A percentile compares a stretch with the other conserved stretches of the same genome.
Conservation (phyloP, 2,888 invertebrate species). For the Siphonodentalium dalli region DNA sequence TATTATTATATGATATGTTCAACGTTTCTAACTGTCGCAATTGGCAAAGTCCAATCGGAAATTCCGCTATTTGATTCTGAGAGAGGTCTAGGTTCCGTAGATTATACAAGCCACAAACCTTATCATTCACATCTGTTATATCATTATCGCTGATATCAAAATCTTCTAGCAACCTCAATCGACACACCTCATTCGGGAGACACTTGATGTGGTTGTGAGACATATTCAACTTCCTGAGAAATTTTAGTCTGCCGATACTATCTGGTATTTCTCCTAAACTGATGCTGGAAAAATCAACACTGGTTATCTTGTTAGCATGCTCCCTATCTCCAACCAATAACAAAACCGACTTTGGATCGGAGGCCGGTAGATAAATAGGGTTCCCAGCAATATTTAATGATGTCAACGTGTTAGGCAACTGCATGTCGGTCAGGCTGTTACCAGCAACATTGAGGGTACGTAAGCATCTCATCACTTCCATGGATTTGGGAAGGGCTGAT, state of each 20-base stretch:
- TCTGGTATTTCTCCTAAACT: constrained; percentile 48
- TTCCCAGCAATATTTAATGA: constrained; percentile 49
- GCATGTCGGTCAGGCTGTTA: constrained; percentile 50
- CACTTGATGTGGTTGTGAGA: constrained; percentile 46
- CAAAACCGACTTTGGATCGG: constrained; percentile 42
- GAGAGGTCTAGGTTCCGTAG: constrained; percentile 73
- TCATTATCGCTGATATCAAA: constrained; percentile 52
- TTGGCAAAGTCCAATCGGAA: constrained; percentile 63
- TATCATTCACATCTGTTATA: constrained; percentile 32
- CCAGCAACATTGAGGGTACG: constrained; percentile 46
- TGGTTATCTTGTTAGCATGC: constrained; percentile 44
- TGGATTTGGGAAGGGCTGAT: constrained; percentile 46
- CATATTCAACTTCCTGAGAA: constrained; percentile 45
- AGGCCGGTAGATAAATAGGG: constrained; percentile 43
- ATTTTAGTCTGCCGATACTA: constrained; percentile 44
- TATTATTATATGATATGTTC: constrained; percentile 55
- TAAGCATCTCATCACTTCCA: constrained; percentile 50
- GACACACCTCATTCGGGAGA: constrained; percentile 48
- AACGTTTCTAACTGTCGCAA: constrained; percentile 46
- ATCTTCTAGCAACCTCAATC: constrained; percentile 42
- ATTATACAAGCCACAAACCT: constrained; percentile 43
- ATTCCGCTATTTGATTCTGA: constrained; percentile 63
- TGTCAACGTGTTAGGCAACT: constrained; percentile 46
- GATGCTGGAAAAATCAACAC: constrained; percentile 46
- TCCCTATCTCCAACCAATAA: constrained; percentile 43